Evolutionary conservation across 2,113 vertebrate genomes (phyloP).

Genomic region (Lichenostomus cassidix): DNA sequence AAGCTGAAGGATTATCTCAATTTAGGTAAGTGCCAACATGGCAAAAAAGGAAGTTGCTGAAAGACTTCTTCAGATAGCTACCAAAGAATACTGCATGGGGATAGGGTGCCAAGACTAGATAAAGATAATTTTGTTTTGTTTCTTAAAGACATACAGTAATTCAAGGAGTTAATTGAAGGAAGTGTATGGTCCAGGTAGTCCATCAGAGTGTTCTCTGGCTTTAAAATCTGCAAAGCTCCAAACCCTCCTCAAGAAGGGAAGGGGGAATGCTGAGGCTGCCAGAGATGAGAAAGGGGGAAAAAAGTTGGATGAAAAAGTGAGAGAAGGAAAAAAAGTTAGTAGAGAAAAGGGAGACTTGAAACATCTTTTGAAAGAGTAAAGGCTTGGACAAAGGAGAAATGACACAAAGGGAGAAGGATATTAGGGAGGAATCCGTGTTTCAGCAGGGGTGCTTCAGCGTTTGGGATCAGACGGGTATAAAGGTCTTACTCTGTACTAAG

Average conservation of each 20-base stretch:
- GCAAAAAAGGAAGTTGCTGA: background rate
- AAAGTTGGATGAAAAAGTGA: background rate
- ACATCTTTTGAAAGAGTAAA: background rate
- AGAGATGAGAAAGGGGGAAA: background rate
- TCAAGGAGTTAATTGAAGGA: background rate
- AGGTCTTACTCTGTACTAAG: background rate
- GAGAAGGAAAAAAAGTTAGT: background rate
- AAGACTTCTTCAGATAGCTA: background rate
- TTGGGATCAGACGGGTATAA: background rate
- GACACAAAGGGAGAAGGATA: background rate
- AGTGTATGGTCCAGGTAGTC: background rate
- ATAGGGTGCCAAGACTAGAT: background rate
- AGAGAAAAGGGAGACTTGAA: background rate
- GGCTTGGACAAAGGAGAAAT: background rate
- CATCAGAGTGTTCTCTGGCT: background rate
- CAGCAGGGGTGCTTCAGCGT: fast-evolving
- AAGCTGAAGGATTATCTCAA: background rate
- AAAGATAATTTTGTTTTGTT: background rate
- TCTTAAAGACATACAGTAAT: background rate
- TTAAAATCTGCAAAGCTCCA: background rate
- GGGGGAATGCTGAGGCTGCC: background rate
- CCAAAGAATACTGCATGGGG: background rate
- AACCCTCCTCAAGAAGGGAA: background rate
- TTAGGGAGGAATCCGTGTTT: background rate
- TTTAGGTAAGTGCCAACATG: background rate